phyloP scores from a whole-genome alignment of 2,888 invertebrate genomes.

The Trichopoda pennipes region DNA sequence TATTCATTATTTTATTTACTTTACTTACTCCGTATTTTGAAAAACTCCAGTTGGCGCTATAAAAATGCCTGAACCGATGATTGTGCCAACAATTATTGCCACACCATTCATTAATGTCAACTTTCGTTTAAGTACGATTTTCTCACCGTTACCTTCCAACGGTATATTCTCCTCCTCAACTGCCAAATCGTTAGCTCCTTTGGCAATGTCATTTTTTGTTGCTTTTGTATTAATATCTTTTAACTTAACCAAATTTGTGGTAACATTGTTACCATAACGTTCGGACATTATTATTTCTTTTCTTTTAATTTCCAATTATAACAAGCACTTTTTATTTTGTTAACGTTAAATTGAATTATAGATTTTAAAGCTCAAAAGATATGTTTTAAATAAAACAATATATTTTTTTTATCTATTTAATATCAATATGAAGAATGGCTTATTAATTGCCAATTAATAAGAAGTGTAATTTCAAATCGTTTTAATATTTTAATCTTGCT shows the following conservation, averaged over 20 bases:
- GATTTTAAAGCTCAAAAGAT: background rate
- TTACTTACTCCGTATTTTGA: conserved; percentile 84
- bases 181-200: conserved; percentile 36
- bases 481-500: background rate
- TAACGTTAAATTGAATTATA: background rate
- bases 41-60: conserved; percentile 93
- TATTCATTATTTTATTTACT: background rate
- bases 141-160: conserved; percentile 75
- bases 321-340: background rate
- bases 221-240: conserved; percentile 35
- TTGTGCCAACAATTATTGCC: conserved; percentile 92
- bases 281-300: conserved; percentile 72
- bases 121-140: conserved; percentile 89
- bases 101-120: conserved; percentile 93
- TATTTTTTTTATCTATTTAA: background rate
- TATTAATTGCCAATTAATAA: background rate
- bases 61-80: conserved; percentile 96
- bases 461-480: background rate
- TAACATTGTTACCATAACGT: conserved; percentile 76
- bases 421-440: too few relatives aligned
- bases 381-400: background rate
- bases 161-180: conserved; percentile 10
- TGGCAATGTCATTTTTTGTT: conserved; percentile 29
- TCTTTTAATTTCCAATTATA: background rate
- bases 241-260: conserved; percentile 73